Evolutionary conservation across 2,888 invertebrate species (phyloP), one percentile per base, ranked within the genome.

Genomic region (Agrilus biguttatus): DNA sequence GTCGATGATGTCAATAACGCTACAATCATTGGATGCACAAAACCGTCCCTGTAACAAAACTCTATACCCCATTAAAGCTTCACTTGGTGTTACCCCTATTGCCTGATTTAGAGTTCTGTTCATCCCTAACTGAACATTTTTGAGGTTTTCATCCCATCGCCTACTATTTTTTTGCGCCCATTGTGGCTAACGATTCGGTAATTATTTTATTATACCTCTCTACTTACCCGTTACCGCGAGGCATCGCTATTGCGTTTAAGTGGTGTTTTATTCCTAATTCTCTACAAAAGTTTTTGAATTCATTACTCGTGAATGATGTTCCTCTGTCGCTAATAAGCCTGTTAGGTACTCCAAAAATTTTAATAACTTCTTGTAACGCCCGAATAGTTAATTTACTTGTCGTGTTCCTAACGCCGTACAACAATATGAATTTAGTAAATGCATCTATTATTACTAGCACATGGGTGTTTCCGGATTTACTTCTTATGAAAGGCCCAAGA

Each of bases 61-160:
- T 14, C 43, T 13, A 28, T 33, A 39, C n/a, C 47, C 45, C 43
- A 47, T 12, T 19, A 48, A 42, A 10, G 41, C 48, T 33, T 48
- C 48, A 32, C 44, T 41, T 5, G 47, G 47, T 1, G 45, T 37
- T 7, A 40, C 41, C 7, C 45, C 45, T 14, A 47, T 39, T 5
- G 28, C 17, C 3, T 40, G 32, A 6, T 13, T 19, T 32, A 40
- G 7, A 14, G 40, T 40, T 2, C 34, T 17, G 17, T 40, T 40
- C 6, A 40, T n/a, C 2, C 40, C 40, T 5, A 40, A 5, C 14
- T 40, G 40, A 17, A 40, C 34, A 12, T 40, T 40, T 7, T 7
- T 14, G 8, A 40, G 14, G 8, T 40, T 33, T 12, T 35, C 19
- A 14, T 45, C 37, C 41, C 32, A 36, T 4, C 8, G 2, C 12